These are phyloP conservation scores for Drosophila anomelani DNA, from an alignment of 2,888 invertebrate genomes.

Conservation along the genomic window DNA sequence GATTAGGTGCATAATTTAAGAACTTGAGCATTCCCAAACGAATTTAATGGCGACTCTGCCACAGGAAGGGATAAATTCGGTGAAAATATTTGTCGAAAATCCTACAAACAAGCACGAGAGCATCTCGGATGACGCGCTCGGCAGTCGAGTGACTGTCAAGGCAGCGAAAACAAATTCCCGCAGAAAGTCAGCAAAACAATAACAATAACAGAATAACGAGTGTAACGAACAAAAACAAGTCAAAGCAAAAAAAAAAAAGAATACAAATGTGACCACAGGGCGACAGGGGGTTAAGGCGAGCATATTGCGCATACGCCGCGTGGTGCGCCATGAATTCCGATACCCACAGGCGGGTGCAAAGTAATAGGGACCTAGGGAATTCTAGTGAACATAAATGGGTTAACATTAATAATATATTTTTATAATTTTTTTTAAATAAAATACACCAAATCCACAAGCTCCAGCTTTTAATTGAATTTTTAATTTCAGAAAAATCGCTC, in stretches of 20 bases:
- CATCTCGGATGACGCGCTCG: conserved; percentile 40
- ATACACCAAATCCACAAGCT: too few relatives aligned
- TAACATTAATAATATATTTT: too few relatives aligned
- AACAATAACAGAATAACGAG: conserved; percentile 48
- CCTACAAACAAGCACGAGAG: conserved; percentile 20
- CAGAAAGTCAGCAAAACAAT: conserved; percentile 43
- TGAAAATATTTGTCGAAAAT: conserved; percentile 44
- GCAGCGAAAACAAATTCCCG: conserved; percentile 50
- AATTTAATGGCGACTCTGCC: neutral
- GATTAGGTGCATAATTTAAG: conserved; percentile 17
- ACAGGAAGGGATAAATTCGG: conserved; percentile 4
- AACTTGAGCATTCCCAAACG: neutral
- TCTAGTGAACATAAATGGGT: too few relatives aligned
- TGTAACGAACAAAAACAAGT: conserved; percentile 46
- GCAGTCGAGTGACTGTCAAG: conserved; percentile 56
- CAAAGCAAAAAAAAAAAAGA: conserved; percentile 4
- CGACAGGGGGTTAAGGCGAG: conserved; percentile 12
- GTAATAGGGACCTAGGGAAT: neutral
- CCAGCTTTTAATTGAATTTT: too few relatives aligned
- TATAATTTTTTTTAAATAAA: neutral
- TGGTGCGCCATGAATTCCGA: conserved; percentile 33
- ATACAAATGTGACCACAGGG: conserved; percentile 9
- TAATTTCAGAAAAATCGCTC: too few relatives aligned
- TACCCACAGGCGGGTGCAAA: neutral
- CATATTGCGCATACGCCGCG: conserved; percentile 66